Base-by-base conservation (phyloP, 1,140 invertebrate species). In the Trissolcus basalis region DNA sequence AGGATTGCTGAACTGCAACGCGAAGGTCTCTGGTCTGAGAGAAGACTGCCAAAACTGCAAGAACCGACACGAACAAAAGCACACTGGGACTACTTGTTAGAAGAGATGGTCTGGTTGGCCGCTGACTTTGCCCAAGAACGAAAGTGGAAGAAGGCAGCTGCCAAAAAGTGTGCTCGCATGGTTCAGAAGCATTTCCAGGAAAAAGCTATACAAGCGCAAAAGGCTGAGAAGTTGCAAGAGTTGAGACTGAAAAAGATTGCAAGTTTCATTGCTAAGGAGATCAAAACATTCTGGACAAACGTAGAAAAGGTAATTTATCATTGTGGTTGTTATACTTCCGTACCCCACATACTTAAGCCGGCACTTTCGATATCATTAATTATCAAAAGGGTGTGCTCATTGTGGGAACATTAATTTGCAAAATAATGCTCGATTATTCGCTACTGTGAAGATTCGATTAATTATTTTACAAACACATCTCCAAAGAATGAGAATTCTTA, bases 31-130 rank as follows among this genome's bases (percentile, higher is more conserved):
- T 99, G 97, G 97, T 94, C 96, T 45, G 95, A 97, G 82, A 93
- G 94, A 84, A 90, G 96, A 73, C 89, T 99, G 82, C 97, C 97
- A 2, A 97, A 98, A 90, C 91, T 97, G 15, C 93, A 96, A 81
- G 97, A 99, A 89, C 95, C 96, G 60, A 91, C 93, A 43, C 90
- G 96, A 78, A 90, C 92, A 12, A 99, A 99, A 90, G 93, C 94
- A n/a, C 98, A 99, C 85, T 99, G 97, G 97, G 98, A 99, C 86
- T 99, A 98, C 88, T 90, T 99, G 49, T 86, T 99, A 8, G 98
- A 99, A 87, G 98, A 99, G 89, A 98, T 99, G 96, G 93, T 94
- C 15, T 99, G 98, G 98, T 90, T 99, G 53, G 96, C 97, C 36
- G 94, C 96, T 13, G 98, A 99, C 89, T 99, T 99, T 91, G 95